Base-by-base conservation (phyloP, 2,797 vertebrate genomes). In the Sebastes jordani region DNA sequence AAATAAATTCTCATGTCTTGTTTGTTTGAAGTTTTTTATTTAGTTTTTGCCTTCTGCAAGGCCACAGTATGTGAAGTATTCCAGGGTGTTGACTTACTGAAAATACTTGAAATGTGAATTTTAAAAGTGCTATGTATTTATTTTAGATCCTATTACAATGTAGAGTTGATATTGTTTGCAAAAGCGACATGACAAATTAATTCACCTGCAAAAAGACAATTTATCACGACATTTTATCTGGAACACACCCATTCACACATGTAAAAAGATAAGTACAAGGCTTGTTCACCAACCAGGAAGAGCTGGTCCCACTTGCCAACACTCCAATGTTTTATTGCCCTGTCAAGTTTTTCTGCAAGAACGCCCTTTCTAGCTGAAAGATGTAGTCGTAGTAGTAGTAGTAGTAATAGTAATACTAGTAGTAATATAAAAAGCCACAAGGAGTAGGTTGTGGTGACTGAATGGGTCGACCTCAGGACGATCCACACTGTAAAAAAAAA, bases 1-100 rank as follows among this genome's bases (percentile, higher is more conserved):
- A 36, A 49, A 64, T 10, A 52, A 60, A 54, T 52, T 30, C 20
- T 4, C 11, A 13, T 6, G n/a, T 54, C 49, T 29, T 38, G 76
- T 65, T 78, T 82, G 74, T 84, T 69, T 71, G 66, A 84, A 79
- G 54, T 52, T 52, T 52, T 52, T 52, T 52, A 20, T 49, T 52
- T 52, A n/a, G 18, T 58, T n/a, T 30, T 71, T 83, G 70, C 49
- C 49, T 55, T 4, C 75, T 70, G 67, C 64, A 78, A 52, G 25
- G 25, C 54, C 25, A n/a, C 29, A 9, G 7, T 36, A 14, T 58
- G 62, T 46, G 5, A 34, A 38, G 27, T 6, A 2, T 10, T 4
- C 22, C 61, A 25, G 4, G 11, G 11, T 49, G 9, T 22, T 6
- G 3, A 27, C 23, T 4, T 1, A 7, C 10, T 27, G 34, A 58